phyloP scores from a whole-genome alignment of 2,113 vertebrate genomes.

The Cryptotis parvus region DNA sequence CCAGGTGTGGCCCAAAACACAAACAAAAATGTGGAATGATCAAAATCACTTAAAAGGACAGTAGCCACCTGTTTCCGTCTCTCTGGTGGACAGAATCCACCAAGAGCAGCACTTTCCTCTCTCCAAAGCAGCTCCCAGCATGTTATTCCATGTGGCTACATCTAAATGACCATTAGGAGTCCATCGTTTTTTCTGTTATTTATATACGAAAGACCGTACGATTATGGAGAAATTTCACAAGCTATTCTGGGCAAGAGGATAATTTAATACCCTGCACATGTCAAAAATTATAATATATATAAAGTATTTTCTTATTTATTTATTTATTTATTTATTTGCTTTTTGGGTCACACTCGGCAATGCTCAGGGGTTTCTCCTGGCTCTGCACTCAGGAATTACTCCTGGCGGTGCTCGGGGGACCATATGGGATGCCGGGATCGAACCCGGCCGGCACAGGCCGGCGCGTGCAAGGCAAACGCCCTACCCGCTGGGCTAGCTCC shows the following conservation, averaged over 20 bases:
- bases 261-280: not conserved
- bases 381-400: too few relatives aligned
- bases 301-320: not conserved
- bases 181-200: constrained; percentile 3
- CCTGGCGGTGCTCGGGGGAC: too few relatives aligned
- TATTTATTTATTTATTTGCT: too few relatives aligned
- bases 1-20: too few relatives aligned
- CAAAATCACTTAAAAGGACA: not conserved
- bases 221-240: constrained; percentile 31
- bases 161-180: not conserved
- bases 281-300: not conserved
- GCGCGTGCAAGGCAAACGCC: too few relatives aligned
- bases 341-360: too few relatives aligned
- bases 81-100: not conserved
- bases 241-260: not conserved
- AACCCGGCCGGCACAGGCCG: too few relatives aligned
- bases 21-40: not conserved
- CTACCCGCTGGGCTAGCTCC: too few relatives aligned
- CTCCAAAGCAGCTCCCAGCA: not conserved
- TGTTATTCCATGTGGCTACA: not conserved
- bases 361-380: too few relatives aligned
- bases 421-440: too few relatives aligned
- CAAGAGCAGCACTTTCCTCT: not conserved
- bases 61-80: not conserved
- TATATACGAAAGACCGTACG: constrained; percentile 20